Evolutionary conservation across 2,113 vertebrate species (phyloP).

Genomic region (Diadophis punctatus): DNA sequence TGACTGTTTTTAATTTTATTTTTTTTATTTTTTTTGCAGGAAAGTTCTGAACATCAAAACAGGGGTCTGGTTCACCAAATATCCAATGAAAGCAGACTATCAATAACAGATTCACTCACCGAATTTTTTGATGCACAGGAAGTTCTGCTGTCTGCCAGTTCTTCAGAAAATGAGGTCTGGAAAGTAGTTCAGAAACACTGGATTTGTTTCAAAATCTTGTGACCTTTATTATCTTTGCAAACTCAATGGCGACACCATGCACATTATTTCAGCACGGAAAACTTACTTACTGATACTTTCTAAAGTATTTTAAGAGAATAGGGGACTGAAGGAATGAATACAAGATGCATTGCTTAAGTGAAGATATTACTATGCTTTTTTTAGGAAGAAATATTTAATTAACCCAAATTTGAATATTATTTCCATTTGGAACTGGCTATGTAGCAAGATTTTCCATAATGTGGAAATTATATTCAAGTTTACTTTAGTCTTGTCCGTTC

Average conservation of each 20-base stretch:
- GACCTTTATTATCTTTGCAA: background rate
- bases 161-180: constrained; percentile 95
- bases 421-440: background rate
- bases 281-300: constrained; percentile 9
- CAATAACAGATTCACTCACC: constrained; percentile 88
- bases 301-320: background rate
- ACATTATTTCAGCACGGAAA: background rate
- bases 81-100: constrained; percentile 91
- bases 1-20: background rate
- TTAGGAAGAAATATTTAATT: background rate
- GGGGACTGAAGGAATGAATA: background rate
- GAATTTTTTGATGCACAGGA: constrained; percentile 98
- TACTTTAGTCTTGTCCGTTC: background rate
- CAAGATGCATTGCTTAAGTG: background rate
- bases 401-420: background rate
- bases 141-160: constrained; percentile 91
- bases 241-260: background rate
- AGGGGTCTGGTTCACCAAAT: constrained; percentile 85
- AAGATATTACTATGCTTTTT: background rate
- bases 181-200: constrained; percentile 10
- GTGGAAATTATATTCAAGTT: background rate
- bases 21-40: constrained; percentile 61
- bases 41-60: constrained; percentile 76
- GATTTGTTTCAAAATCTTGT: constrained; percentile 19
- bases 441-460: background rate